Percentiles rank a stretch among this genome's conserved stretches.
Evolutionary conservation across 2,113 vertebrate genomes (phyloP).

Genomic region (sheep (Ovis aries)): DNA sequence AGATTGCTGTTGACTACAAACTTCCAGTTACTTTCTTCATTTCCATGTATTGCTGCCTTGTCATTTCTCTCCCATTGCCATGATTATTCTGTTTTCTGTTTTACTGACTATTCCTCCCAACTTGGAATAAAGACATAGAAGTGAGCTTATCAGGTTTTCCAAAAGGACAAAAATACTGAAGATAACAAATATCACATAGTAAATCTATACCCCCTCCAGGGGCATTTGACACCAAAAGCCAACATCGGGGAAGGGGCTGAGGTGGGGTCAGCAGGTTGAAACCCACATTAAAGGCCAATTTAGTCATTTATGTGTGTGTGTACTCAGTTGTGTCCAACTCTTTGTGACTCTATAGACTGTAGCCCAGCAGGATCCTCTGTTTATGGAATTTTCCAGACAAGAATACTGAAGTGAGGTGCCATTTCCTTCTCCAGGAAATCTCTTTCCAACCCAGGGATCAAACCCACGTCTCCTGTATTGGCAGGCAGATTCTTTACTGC

Average conservation of each 20-base stretch:
- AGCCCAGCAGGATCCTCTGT: background rate
- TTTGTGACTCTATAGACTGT: background rate
- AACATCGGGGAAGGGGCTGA: background rate
- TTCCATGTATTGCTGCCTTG: background rate
- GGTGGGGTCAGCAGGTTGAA: background rate
- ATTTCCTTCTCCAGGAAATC: background rate
- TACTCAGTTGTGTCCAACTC: background rate
- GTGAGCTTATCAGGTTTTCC: background rate
- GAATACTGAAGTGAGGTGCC: background rate
- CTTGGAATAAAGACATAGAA: background rate
- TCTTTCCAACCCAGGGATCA: background rate
- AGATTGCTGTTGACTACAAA: background rate
- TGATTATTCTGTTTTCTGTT: background rate
- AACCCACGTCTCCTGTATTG: background rate
- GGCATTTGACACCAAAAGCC: background rate
- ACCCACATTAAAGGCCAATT: background rate
- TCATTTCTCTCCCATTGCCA: background rate
- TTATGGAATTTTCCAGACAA: background rate
- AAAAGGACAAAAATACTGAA: background rate
- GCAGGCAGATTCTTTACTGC: background rate
- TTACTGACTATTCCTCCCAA: background rate
- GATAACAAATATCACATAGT: background rate
- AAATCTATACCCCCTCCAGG: background rate
- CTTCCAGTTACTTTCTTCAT: background rate
- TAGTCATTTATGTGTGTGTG: background rate